A percentile compares a stretch with the other conserved stretches of the same genome.
Conservation (phyloP, 2,888 invertebrate species). For the Perithous albicinctus region DNA sequence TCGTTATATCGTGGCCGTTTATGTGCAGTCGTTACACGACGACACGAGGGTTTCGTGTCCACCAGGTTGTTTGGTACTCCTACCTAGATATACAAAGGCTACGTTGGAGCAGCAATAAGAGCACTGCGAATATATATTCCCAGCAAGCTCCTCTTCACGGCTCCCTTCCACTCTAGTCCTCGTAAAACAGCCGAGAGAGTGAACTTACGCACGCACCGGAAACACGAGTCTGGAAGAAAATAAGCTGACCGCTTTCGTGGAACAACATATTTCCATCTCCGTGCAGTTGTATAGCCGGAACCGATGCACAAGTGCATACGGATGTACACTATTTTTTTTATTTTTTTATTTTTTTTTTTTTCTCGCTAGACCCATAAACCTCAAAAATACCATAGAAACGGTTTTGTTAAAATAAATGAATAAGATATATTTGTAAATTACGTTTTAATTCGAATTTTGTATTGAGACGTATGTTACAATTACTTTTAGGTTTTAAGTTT, state of each 20-base stretch:
- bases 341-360: not conserved
- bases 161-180: too few relatives aligned
- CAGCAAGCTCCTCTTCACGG: constrained; percentile 31
- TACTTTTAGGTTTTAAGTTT: too few relatives aligned
- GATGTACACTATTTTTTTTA: constrained; percentile 38
- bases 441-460: too few relatives aligned
- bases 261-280: constrained; percentile 54
- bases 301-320: constrained; percentile 14
- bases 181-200: constrained; percentile 67
- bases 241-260: constrained; percentile 57
- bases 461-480: too few relatives aligned
- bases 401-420: not conserved
- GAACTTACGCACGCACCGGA: constrained; percentile 67
- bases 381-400: not conserved
- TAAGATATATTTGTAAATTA: too few relatives aligned
- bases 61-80: constrained; percentile 3
- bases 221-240: constrained; percentile 51
- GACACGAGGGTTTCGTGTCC: constrained; percentile 13
- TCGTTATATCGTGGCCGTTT: constrained; percentile 26
- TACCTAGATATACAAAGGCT: not conserved
- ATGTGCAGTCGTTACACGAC: constrained; percentile 13
- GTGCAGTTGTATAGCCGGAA: constrained; percentile 40
- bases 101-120: not conserved
- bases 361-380: not conserved
- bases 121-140: constrained; percentile 23